A percentile compares a stretch with the other conserved stretches of the same genome.
Evolutionary conservation across 2,888 invertebrate genomes (phyloP).

Genomic region (Clistopyga incitator): DNA sequence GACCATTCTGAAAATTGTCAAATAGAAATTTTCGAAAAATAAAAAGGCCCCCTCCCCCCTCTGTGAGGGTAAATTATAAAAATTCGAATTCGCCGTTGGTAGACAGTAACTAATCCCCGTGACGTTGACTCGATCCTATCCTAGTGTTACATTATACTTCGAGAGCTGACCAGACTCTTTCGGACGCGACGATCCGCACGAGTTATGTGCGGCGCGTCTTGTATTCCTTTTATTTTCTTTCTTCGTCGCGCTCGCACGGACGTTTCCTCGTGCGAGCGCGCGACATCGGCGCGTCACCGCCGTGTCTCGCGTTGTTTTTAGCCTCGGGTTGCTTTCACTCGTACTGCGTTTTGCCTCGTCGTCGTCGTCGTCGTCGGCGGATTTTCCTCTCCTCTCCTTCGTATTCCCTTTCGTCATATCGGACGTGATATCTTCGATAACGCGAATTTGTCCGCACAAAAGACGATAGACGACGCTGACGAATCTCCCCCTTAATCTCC

Average conservation of each 20-base stretch:
- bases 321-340: constrained; percentile 66
- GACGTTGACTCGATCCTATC: background rate
- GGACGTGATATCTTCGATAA: constrained; percentile 15
- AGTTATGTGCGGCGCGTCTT: constrained; percentile 50
- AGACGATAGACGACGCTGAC: constrained; percentile 5
- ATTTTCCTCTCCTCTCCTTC: constrained; percentile 10
- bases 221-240: constrained; percentile 41
- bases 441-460: constrained; percentile 7
- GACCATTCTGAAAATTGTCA: no score
- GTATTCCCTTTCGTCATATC: constrained; percentile 31
- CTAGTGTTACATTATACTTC: constrained; percentile 19
- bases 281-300: constrained; percentile 56
- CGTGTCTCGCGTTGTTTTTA: constrained; percentile 61
- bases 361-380: constrained; percentile 6
- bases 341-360: constrained; percentile 30
- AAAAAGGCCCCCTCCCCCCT: no score
- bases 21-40: no score
- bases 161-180: constrained; percentile 34
- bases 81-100: background rate
- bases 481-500: constrained; percentile 4
- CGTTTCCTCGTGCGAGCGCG: constrained; percentile 35
- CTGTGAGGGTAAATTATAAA: background rate
- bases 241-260: constrained; percentile 36
- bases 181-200: constrained; percentile 27
- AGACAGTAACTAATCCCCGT: background rate